Evolutionary conservation across 2,797 vertebrate genomes (phyloP).

Genomic region (Manis pentadactyla): DNA sequence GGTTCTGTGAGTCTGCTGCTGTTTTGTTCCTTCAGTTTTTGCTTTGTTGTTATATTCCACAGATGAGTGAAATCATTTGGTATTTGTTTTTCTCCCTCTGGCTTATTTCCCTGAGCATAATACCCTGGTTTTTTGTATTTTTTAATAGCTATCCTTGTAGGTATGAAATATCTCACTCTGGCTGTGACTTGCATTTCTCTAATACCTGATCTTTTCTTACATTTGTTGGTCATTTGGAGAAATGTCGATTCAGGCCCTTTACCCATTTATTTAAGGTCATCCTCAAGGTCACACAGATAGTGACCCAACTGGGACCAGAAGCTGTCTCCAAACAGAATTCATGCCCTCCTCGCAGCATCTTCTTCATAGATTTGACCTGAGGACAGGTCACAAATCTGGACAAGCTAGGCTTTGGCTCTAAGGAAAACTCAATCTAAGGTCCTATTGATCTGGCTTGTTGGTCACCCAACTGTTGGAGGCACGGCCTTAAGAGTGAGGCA

Average conservation of each 20-base stretch:
- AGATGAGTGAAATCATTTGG: no score
- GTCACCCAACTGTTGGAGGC: background rate
- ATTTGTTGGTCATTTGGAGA: background rate
- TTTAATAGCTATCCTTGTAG: background rate
- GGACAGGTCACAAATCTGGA: background rate
- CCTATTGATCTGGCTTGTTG: background rate
- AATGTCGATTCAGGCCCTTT: background rate
- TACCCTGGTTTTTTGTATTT: background rate
- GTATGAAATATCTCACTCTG: background rate
- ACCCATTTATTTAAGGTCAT: background rate
- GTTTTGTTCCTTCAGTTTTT: no score
- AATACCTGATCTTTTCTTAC: background rate
- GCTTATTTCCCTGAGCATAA: background rate
- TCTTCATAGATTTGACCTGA: background rate
- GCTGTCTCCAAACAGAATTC: background rate
- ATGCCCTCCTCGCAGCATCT: fast-evolving
- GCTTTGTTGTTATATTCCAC: no score
- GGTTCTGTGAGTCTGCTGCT: no score
- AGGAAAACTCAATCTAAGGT: background rate
- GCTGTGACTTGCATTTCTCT: background rate
- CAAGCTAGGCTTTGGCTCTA: background rate
- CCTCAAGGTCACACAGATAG: no score
- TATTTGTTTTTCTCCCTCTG: no score
- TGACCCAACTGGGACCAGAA: background rate
- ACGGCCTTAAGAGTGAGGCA: background rate